Evolutionary conservation across 2,113 vertebrate genomes (phyloP).

Genomic region (Eonycteris spelaea): DNA sequence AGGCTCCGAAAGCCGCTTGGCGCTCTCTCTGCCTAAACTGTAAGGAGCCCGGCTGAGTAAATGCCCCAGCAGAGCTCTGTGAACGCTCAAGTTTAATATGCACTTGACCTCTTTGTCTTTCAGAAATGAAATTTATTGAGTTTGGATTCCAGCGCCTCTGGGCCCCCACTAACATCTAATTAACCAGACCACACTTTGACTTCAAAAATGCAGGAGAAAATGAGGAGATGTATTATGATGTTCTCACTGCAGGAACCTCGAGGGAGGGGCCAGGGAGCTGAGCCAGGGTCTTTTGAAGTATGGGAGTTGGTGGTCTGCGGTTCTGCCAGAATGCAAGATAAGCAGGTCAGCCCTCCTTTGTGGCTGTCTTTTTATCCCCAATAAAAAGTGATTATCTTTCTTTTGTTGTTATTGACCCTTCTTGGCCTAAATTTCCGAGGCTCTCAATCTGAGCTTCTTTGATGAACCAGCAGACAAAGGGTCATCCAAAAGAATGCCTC

Average conservation of each 20-base stretch:
- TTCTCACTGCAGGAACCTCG: not conserved
- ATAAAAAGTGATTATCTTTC: constrained; percentile 50
- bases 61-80: constrained; percentile 60
- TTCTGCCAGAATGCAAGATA: constrained; percentile 60
- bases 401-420: constrained; percentile 59
- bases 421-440: constrained; percentile 53
- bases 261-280: constrained; percentile 2
- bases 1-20: constrained; percentile 45
- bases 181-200: constrained; percentile 76
- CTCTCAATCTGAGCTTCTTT: constrained; percentile 27
- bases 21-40: constrained; percentile 30
- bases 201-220: constrained; percentile 73
- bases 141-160: constrained; percentile 62
- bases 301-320: constrained; percentile 63
- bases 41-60: constrained; percentile 45
- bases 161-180: constrained; percentile 78
- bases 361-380: not conserved
- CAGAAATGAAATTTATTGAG: constrained; percentile 75
- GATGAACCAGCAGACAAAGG: not conserved
- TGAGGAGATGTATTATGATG: constrained; percentile 65
- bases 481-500: not conserved
- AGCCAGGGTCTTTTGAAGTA: constrained; percentile 69
- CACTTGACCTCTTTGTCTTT: constrained; percentile 80
- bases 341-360: constrained; percentile 9
- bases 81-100: constrained; percentile 67